Evolutionary conservation across 2,888 invertebrate genomes (phyloP).

Genomic region (Tetragnatha montana): DNA sequence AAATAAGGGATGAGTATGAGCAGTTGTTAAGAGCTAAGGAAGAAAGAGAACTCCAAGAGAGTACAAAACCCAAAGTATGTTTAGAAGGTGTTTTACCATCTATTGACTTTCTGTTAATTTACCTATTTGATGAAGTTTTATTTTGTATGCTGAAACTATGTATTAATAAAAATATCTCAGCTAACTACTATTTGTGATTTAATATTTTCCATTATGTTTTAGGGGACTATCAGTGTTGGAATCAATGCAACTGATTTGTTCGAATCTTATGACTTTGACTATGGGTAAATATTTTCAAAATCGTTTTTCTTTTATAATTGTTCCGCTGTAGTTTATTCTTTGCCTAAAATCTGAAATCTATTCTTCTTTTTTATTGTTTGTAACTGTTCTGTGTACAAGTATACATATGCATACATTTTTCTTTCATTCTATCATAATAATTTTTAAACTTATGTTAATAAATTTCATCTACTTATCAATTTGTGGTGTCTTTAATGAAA

Average conservation of each 20-base stretch:
- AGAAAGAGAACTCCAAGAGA: constrained; percentile 89
- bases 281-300: constrained; percentile 13
- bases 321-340: neutral
- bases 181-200: neutral
- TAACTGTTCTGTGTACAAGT: neutral
- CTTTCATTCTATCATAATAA: neutral
- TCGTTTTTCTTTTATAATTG: neutral
- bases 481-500: no score
- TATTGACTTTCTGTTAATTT: neutral
- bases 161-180: neutral
- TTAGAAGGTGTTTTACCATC: neutral
- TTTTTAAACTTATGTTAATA: neutral
- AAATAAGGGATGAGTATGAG: constrained; percentile 98
- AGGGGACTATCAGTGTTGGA: constrained; percentile 88
- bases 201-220: neutral
- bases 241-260: constrained; percentile 96
- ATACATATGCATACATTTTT: neutral
- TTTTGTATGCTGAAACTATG: neutral
- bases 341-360: no score
- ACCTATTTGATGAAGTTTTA: neutral
- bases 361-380: neutral
- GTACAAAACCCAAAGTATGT: constrained; percentile 88
- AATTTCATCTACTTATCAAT: no score
- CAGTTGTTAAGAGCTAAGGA: constrained; percentile 81
- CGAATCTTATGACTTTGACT: constrained; percentile 81